Percentiles rank a stretch among this genome's conserved stretches.
phyloP scores from a whole-genome alignment of 2,113 vertebrate species.

The Rhinolophus sinicus region DNA sequence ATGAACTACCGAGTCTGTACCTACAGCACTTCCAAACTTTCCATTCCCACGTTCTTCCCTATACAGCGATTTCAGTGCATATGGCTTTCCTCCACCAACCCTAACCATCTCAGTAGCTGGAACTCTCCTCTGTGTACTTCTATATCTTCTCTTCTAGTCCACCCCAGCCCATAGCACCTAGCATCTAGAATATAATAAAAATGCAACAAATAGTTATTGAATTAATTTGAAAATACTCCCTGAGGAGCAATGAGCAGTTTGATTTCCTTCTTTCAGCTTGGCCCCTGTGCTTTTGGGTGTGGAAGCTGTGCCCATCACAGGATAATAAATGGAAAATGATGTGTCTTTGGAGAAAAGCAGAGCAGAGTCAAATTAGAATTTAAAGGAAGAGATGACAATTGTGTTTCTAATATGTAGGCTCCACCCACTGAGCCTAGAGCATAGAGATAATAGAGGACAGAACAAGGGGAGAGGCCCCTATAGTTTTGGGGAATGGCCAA shows the following conservation, averaged over 20 bases:
- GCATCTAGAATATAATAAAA: neutral
- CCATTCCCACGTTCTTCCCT: rapidly evolving
- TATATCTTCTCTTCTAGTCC: neutral
- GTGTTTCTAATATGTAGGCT: neutral
- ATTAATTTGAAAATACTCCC: neutral
- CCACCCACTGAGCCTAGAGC: no score
- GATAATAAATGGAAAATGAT: neutral
- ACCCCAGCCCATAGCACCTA: neutral
- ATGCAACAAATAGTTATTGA: neutral
- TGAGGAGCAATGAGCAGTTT: neutral
- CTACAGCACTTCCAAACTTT: neutral
- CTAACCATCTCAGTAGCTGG: neutral
- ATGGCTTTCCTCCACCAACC: neutral
- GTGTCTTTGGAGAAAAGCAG: neutral
- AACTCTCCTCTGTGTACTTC: neutral
- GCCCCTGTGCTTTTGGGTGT: neutral
- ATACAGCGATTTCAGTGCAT: no score
- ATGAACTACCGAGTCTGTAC: no score
- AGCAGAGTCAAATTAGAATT: neutral
- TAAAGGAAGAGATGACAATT: neutral
- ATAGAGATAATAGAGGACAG: neutral
- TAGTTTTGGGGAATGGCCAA: neutral
- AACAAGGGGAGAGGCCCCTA: neutral
- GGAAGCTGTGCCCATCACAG: neutral
- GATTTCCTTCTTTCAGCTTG: neutral